Base-by-base conservation (phyloP, 2,888 invertebrate species). In the Cecidostiba fungosa region DNA sequence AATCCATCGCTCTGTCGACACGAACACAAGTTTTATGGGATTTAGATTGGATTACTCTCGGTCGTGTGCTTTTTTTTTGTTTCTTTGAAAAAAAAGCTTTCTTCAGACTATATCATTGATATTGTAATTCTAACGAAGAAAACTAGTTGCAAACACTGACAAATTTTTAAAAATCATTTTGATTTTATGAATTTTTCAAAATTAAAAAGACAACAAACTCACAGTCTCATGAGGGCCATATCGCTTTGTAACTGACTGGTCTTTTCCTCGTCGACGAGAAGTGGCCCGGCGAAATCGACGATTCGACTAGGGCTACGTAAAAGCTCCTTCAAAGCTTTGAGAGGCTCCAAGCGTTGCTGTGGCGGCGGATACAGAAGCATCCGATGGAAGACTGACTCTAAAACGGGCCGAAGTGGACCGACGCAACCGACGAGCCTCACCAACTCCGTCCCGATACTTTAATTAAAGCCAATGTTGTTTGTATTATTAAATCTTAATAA, bases 351-450 rank as follows among this genome's bases (percentile, higher is more conserved):
- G 69, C 98, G 95, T 92, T 98, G 97, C 69, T 96, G 95, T 0
- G 97, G 96, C 0, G 97, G 97, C 23, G 98, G 98, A 93, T 98
- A 96, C 0, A 98, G 94, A 4, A 98, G 94, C 97, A 98, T 98
- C 83, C 98, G 95, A 93, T 99, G 98, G 92, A 98, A 98, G 1
- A 99, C 94, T 0, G 98, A 98, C 92, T 98, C 98, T 72, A 99
- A 94, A 69, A 98, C 98, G 12, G 98, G 98, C 19, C 98, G 95
- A 74, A 99, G 94, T n/a, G 96, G 96, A 0, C 97, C 96, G 36
- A 98, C 97, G 59, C 97, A 96, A 0, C 98, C 99, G 0, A 98
- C 98, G 62, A 98, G 94, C 19, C 98, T 95, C 0, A 98, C 96
- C 82, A 99, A 94, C 91, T 98, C 97, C 82, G 97, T 97, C 12